Evolutionary conservation across 2,113 vertebrate genomes (phyloP), one percentile per base, ranked within the genome.

Genomic region (Thamnophis sirtalis): DNA sequence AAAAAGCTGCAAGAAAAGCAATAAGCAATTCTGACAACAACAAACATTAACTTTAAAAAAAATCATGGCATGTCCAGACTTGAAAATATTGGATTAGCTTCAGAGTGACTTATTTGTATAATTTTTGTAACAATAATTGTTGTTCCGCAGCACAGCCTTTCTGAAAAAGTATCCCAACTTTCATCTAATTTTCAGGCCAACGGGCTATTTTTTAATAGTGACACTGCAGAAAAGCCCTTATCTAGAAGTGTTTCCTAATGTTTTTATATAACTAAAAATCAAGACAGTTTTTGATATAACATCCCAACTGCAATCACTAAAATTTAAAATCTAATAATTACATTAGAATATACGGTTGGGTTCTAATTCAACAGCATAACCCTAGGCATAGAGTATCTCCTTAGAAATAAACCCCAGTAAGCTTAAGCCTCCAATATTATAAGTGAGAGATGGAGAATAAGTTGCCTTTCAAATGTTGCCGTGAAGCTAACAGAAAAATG

Each of bases 21-120:
- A 33, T 89, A 11, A 86, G 33, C 26, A 38, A 33, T 88, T 93
- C 63, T 33, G 86, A 28, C 84, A 22, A 84, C 84, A 22, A 84
- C 5, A 93, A 95, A 95, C 90, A 92, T 80, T 80, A 80, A 80
- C 89, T n/a, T 1, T 89, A 54, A 91, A 92, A 91, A 91, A 92
- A 91, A 91, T 91, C 93, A 93, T 58, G 86, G 54, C 93, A 93
- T 93, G 90, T 88, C 55, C 86, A 90, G 92, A 22, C 87, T 92
- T 87, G 84, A 93, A 94, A 88, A 54, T 26, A 91, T 88, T 53
- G 60, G 21, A 24, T 33, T 24, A 80, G 26, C 38, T 49, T 88
- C 38, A 56, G 26, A 19, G 24, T 17, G 15, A 48, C 22, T 53
- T 33, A 48, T 73, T 63, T 53, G 48, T 13, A 26, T 48, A 22